These are phyloP conservation scores for Dryobotodes eremita DNA, from an alignment of 2,888 invertebrate species.

Conservation along the genomic window DNA sequence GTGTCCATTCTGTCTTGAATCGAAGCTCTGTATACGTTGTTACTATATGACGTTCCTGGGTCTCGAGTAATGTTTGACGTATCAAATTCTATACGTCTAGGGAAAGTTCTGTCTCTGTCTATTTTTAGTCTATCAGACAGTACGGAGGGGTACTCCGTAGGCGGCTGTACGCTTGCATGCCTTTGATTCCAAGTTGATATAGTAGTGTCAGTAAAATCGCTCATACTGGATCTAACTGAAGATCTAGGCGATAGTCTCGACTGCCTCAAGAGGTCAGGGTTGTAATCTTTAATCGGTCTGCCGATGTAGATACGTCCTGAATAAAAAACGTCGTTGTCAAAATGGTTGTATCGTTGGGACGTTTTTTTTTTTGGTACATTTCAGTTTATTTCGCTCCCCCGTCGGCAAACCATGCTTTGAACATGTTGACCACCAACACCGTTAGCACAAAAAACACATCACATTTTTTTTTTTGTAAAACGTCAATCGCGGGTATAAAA, in stretches of 20 bases:
- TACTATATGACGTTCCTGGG: constrained; percentile 83
- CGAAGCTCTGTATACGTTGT: constrained; percentile 80
- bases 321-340: constrained; percentile 71
- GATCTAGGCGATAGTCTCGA: constrained; percentile 86
- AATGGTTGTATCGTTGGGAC: constrained; percentile 63
- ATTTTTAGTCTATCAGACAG: constrained; percentile 85
- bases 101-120: constrained; percentile 83
- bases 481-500: constrained; percentile 63
- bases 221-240: constrained; percentile 87
- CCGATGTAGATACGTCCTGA: constrained; percentile 86
- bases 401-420: constrained; percentile 80
- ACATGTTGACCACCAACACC: constrained; percentile 79
- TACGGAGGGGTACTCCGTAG: constrained; percentile 86
- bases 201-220: constrained; percentile 89
- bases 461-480: constrained; percentile 69
- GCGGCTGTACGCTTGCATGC: constrained; percentile 71
- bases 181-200: constrained; percentile 89
- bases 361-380: constrained; percentile 80
- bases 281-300: constrained; percentile 87
- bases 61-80: constrained; percentile 80
- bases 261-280: constrained; percentile 83
- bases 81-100: constrained; percentile 86
- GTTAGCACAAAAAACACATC: constrained; percentile 85
- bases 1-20: constrained; percentile 85
- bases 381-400: constrained; percentile 88